Evolutionary conservation across 2,888 invertebrate species (phyloP).

Genomic region (Acrobasis consociella): DNA sequence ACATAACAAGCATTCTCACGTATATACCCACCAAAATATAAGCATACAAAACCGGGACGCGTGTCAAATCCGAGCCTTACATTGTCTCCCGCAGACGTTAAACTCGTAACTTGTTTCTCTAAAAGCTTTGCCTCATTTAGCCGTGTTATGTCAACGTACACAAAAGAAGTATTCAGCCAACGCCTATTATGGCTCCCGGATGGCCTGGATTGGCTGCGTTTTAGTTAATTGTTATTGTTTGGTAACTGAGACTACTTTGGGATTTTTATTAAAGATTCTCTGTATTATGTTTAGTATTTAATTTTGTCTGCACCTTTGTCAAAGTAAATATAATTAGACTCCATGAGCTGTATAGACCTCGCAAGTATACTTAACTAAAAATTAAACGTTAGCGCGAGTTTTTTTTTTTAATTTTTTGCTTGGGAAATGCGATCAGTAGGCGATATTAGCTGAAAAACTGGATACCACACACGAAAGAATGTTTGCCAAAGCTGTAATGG

Average conservation of each 20-base stretch:
- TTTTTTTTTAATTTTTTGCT: too few relatives aligned
- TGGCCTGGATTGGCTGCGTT: slow-evolving; percentile 27
- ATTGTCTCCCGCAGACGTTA: slow-evolving; percentile 18
- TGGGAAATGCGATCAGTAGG: too few relatives aligned
- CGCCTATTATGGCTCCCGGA: slow-evolving; percentile 41
- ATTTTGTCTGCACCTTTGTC: too few relatives aligned
- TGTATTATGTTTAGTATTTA: too few relatives aligned
- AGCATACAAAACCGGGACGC: slow-evolving; percentile 4
- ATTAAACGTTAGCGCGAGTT: too few relatives aligned
- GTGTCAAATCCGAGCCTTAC: slow-evolving; percentile 16
- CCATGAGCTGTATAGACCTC: too few relatives aligned
- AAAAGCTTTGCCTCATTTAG: slow-evolving; percentile 17
- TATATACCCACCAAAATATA: slow-evolving; percentile 1
- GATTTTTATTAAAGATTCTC: not conserved
- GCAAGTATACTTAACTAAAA: too few relatives aligned
- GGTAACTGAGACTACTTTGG: not conserved
- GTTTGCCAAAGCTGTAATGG: too few relatives aligned
- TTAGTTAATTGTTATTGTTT: slow-evolving; percentile 29
- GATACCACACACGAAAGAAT: too few relatives aligned
- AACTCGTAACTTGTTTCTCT: slow-evolving; percentile 24
- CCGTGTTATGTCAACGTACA: slow-evolving; percentile 16
- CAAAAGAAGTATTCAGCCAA: slow-evolving; percentile 29
- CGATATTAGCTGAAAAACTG: too few relatives aligned
- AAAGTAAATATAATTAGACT: too few relatives aligned
- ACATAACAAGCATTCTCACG: not conserved